These are phyloP conservation scores for Pionites leucogaster DNA, from an alignment of 2,113 vertebrate species.

Conservation along the genomic window DNA sequence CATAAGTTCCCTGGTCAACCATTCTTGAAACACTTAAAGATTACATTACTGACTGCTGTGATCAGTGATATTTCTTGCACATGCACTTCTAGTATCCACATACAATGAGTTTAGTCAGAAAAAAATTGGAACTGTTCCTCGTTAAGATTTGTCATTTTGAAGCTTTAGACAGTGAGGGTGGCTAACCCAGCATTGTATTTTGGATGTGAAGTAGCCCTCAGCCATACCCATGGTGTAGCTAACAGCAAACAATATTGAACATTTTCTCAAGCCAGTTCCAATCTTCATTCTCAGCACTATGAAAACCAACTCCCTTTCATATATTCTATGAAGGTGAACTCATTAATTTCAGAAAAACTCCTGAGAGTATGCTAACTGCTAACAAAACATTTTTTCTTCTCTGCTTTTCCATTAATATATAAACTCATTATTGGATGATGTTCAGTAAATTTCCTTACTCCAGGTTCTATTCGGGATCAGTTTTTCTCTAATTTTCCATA, in stretches of 20 bases:
- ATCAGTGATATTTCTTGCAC: not conserved
- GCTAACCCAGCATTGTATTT: not conserved
- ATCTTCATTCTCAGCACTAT: not conserved
- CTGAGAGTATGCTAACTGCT: not conserved
- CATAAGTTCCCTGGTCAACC: not conserved
- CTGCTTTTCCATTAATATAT: not conserved
- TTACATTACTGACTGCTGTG: not conserved
- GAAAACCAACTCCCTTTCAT: not conserved
- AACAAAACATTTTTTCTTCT: not conserved
- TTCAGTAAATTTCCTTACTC: not conserved
- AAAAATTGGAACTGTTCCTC: not conserved
- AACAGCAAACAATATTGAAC: not conserved
- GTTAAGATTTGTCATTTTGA: not conserved
- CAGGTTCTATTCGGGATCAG: not conserved
- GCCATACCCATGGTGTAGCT: not conserved
- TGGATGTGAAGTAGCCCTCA: not conserved
- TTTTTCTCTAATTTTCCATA: not conserved
- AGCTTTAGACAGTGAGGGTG: not conserved
- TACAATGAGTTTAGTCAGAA: not conserved
- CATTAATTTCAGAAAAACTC: not conserved
- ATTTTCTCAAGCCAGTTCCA: not conserved
- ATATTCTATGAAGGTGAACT: not conserved
- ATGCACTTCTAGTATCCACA: not conserved
- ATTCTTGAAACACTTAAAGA: not conserved
- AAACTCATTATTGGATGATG: not conserved